A percentile compares a stretch with the other conserved stretches of the same genome.
Conservation (phyloP, 2,797 vertebrate species). For the Eutrigla gurnardus region DNA sequence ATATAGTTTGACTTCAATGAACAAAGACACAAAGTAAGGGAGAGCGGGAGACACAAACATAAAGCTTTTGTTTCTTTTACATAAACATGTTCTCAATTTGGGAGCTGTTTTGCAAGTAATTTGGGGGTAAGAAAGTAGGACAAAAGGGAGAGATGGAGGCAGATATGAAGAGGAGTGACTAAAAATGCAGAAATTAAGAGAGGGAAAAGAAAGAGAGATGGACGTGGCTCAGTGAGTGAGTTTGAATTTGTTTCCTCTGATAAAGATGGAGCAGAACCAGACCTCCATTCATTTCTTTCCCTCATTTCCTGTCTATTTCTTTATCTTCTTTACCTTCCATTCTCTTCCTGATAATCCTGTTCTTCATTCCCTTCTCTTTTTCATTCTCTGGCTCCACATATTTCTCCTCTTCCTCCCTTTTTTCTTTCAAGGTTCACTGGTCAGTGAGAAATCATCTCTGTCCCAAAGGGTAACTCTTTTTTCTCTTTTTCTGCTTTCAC, state of each 20-base stretch:
- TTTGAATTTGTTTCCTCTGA: constrained; percentile 61
- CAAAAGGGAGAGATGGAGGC: constrained; percentile 37
- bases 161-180: constrained; percentile 28
- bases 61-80: constrained; percentile 50
- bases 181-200: constrained; percentile 8
- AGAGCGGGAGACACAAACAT: not conserved
- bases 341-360: constrained; percentile 25
- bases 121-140: constrained; percentile 35
- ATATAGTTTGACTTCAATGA: constrained; percentile 51
- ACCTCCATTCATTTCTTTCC: constrained; percentile 33
- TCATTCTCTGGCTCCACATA: constrained; percentile 1
- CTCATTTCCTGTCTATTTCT: constrained; percentile 42
- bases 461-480: constrained; percentile 18
- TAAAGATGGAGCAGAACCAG: constrained; percentile 56
- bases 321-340: constrained; percentile 5
- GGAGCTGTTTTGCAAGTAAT: constrained; percentile 44
- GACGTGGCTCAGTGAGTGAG: constrained; percentile 37
- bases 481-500: constrained; percentile 27
- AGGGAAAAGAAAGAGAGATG: constrained; percentile 20
- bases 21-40: constrained; percentile 42
- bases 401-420: constrained; percentile 23
- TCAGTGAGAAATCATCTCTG: constrained; percentile 55
- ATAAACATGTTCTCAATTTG: constrained; percentile 64
- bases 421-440: constrained; percentile 34
- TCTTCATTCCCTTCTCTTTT: constrained; percentile 4